Evolutionary conservation across 2,888 invertebrate species (phyloP).

Genomic region (Tribolium freemani): DNA sequence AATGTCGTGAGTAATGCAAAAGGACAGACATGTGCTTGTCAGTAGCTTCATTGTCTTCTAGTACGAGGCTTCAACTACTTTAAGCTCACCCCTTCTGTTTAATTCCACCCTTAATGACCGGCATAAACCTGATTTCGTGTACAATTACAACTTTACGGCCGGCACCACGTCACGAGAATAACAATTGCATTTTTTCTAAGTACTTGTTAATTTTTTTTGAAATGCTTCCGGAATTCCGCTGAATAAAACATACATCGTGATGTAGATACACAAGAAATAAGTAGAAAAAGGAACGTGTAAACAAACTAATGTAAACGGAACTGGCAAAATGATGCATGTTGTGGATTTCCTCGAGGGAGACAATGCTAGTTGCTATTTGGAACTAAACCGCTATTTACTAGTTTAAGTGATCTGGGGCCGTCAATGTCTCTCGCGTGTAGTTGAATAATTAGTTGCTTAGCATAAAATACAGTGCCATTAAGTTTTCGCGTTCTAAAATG

Average conservation of each 20-base stretch:
- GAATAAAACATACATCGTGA: conserved; percentile 27
- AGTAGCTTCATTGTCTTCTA: conserved; percentile 46
- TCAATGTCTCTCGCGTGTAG: conserved; percentile 59
- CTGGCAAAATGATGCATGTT: conserved; percentile 40
- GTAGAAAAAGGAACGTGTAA: conserved; percentile 35
- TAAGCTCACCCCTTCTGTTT: conserved; percentile 34
- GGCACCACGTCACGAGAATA: conserved; percentile 11
- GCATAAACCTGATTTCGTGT: conserved; percentile 39
- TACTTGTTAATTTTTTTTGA: not conserved
- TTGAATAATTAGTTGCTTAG: conserved; percentile 63
- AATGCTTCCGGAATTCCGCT: not conserved
- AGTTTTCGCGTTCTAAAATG: conserved; percentile 56
- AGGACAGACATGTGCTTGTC: conserved; percentile 55
- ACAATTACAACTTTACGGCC: conserved; percentile 40
- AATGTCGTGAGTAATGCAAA: conserved; percentile 62
- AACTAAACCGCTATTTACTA: conserved; percentile 60
- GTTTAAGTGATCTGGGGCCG: conserved; percentile 61
- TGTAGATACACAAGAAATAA: conserved; percentile 30
- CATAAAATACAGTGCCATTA: conserved; percentile 63
- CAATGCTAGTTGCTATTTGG: conserved; percentile 50
- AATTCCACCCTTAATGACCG: conserved; percentile 37
- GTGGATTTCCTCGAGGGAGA: conserved; percentile 35
- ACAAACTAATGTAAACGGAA: conserved; percentile 35
- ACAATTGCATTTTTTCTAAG: not conserved
- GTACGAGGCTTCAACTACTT: conserved; percentile 33